phyloP scores from a whole-genome alignment of 2,888 invertebrate species.

The Drosophila recens region DNA sequence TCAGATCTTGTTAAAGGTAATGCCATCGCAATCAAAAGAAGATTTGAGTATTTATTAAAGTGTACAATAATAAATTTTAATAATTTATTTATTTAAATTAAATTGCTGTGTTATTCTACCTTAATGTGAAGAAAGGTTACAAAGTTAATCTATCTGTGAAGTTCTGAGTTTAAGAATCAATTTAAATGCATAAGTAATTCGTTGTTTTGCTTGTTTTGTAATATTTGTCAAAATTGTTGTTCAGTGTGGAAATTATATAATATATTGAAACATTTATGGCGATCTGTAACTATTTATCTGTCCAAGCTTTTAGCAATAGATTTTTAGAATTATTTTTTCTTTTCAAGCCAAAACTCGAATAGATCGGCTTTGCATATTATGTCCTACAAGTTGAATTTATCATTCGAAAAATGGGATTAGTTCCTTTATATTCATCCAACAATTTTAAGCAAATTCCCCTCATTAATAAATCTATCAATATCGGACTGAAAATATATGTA shows the following conservation, averaged over 20 bases:
- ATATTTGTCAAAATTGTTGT: background rate
- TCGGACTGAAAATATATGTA: too few relatives aligned
- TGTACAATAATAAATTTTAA: background rate
- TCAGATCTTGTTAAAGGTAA: slow-evolving; percentile 17
- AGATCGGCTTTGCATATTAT: too few relatives aligned
- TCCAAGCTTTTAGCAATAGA: background rate
- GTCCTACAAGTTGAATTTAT: background rate
- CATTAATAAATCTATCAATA: too few relatives aligned
- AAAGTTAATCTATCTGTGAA: background rate
- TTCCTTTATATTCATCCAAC: background rate
- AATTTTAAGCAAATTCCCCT: background rate
- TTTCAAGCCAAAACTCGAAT: background rate
- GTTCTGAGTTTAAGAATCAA: background rate
- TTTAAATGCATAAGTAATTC: background rate
- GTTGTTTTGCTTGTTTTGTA: background rate
- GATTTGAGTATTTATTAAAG: slow-evolving; percentile 3
- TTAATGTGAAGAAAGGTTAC: background rate
- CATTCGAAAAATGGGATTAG: background rate
- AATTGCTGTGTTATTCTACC: background rate
- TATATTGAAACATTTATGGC: too few relatives aligned
- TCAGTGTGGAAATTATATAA: too few relatives aligned
- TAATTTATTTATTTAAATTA: slow-evolving; percentile 1
- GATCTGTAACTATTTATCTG: too few relatives aligned
- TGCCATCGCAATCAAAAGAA: background rate
- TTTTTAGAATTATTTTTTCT: background rate